These are phyloP conservation scores for Ranitomeya variabilis DNA, from an alignment of 2,113 vertebrate genomes.

Conservation along the genomic window DNA sequence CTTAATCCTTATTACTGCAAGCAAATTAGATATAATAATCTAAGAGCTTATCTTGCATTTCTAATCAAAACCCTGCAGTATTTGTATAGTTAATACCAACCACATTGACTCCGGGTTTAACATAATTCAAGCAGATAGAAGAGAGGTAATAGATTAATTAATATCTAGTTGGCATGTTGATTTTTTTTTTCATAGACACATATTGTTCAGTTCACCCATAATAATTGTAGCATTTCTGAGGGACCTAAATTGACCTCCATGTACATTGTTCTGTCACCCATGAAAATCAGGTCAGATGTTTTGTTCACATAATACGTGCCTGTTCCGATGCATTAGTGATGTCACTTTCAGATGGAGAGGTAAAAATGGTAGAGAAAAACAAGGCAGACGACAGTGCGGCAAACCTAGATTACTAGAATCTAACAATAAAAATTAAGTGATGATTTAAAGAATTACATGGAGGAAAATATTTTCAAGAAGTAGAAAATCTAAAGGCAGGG, in stretches of 20 bases:
- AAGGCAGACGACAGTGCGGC: neutral
- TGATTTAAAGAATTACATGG: too few species aligned
- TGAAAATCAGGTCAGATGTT: slow-evolving; percentile 46
- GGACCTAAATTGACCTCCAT: slow-evolving; percentile 31
- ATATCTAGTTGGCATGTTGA: slow-evolving; percentile 32
- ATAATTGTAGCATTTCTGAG: slow-evolving; percentile 29
- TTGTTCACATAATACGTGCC: slow-evolving; percentile 38
- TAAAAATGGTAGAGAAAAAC: slow-evolving; percentile 16
- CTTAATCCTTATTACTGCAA: neutral
- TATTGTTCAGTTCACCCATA: slow-evolving; percentile 36
- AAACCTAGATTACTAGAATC: neutral
- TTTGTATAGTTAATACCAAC: neutral
- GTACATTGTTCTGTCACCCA: slow-evolving; percentile 42
- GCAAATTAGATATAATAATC: neutral
- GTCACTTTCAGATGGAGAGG: slow-evolving; percentile 28
- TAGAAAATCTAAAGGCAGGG: too few species aligned
- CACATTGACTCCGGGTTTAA: neutral
- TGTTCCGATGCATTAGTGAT: slow-evolving; percentile 42
- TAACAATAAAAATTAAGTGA: too few species aligned
- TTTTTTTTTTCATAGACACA: slow-evolving; percentile 13
- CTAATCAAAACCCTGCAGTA: neutral
- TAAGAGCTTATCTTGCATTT: neutral
- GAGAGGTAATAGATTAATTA: slow-evolving; percentile 3
- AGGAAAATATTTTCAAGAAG: too few species aligned
- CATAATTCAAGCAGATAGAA: neutral